Conservation (phyloP, 30 jellyfish, hydroid and myxozoan species). For the Aurelia coerulea region DNA sequence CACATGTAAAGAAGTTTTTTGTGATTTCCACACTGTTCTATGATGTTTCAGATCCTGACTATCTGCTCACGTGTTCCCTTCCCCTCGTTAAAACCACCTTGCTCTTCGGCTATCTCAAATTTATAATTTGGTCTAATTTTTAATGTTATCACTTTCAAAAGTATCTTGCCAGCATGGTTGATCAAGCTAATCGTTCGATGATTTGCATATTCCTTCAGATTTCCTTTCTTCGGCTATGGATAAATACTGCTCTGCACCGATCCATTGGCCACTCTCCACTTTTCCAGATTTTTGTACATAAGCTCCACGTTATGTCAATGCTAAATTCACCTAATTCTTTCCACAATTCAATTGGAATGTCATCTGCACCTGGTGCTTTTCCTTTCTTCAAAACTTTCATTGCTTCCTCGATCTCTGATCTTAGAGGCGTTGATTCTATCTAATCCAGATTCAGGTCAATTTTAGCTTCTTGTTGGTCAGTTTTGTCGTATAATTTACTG, state of each 20-base stretch:
- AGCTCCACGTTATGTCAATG: not conserved
- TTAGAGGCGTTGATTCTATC: not conserved
- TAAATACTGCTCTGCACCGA: slow-evolving; percentile 2
- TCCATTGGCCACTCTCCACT: slow-evolving; percentile 21
- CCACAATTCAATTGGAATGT: not conserved
- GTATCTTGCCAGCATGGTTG: slow-evolving; percentile 9
- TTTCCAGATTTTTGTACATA: slow-evolving; percentile 18
- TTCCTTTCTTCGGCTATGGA: not conserved
- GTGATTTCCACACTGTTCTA: not conserved
- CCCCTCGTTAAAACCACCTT: slow-evolving; percentile 2
- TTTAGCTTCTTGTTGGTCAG: not conserved
- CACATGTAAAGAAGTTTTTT: not conserved
- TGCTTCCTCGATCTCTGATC: not conserved
- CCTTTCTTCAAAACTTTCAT: not conserved
- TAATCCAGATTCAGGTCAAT: not conserved
- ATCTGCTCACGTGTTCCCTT: not conserved
- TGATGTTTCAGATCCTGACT: not conserved
- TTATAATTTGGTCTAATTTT: not conserved
- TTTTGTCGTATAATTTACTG: not conserved
- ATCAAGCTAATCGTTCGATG: slow-evolving; percentile 31
- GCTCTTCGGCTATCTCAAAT: slow-evolving; percentile 12
- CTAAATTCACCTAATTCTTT: not conserved
- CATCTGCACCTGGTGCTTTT: not conserved
- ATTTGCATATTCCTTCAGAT: slow-evolving; percentile 39
- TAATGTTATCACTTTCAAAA: not conserved